Evolutionary conservation across 2,888 invertebrate species (phyloP), one percentile per base, ranked within the genome.

Genomic region (Ernsta delagoae): DNA sequence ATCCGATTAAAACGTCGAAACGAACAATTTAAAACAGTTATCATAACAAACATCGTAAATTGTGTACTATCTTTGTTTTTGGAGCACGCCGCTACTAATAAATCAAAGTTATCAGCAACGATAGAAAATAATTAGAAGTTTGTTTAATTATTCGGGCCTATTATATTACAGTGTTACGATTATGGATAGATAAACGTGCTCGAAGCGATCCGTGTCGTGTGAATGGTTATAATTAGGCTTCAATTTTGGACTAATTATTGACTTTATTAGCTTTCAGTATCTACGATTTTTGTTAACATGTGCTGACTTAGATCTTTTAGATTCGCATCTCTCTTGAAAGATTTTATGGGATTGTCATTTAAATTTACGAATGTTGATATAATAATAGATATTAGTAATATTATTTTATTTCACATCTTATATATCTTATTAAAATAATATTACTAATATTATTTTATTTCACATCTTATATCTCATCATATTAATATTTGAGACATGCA

Each of bases 41-140:
- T 88, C 86, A 79, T 73, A 78, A 82, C 79, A 83, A 83, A 84
- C 81, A 83, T 87, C 87, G 81, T 92, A 90, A 91, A 91, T 90
- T 84, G 76, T 71, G 73, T 75, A 72, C 73, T 91, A 90, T 90
- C 88, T 83, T 68, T 68, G 75, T 77, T 76, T 77, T 79, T 77
- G 77, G 77, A 81, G 73, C 77, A 76, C 76, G 76, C 80, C 78
- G 78, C 74, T 75, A 78, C 76, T 73, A 79, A 92, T 92, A 91
- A 92, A 92, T 92, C 89, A 90, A 80, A 73, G 77, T 87, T 92
- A 92, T 91, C 92, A 85, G 61, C 75, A 71, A 73, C 77, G 85
- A 86, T 87, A 87, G 81, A 87, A 88, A 89, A 89, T 91, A 90
- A 91, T 92, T 90, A 90, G 87, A 88, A 85, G 81, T 84, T 56